Evolutionary conservation across 2,888 invertebrate species (phyloP), one percentile per base, ranked within the genome.

Genomic region (Marronus borbonicus): DNA sequence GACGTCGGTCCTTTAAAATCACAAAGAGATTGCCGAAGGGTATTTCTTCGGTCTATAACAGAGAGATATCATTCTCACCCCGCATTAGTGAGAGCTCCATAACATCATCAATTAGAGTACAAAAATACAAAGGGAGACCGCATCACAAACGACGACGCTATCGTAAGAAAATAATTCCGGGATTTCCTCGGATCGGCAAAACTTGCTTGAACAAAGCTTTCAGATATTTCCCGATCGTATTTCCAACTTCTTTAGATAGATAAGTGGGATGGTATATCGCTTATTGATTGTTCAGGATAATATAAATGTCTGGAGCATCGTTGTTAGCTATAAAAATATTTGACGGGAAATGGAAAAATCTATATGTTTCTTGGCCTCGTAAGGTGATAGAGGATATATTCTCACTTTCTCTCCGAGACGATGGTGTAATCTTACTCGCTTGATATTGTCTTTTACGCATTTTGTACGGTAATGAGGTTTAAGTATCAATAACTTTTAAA

Each of bases 221-320:
- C 58, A 36, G 58, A 72, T 72, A 58, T 58, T 72, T 55, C 58
- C 72, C 39, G 72, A 72, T 72, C 72, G 72, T 39, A 72, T 72
- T 58, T 72, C 72, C 72, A 72, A 72, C 58, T 58, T 72, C 72
- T 72, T 72, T 72, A 58, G 69, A 44, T 58, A n/a, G 55, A 72
- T 72, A 72, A 72, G 58, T 72, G 72, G 72, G 36, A 72, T 72
- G 72, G 72, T 72, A 72, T 58, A 72, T 58, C 72, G 72, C 28
- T 72, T 72, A 72, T 72, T 72, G 72, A 72, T 72, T 72, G 72
- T 72, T 72, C 72, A 20, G 72, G 72, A 72, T 72, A 72, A 72
- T 72, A 72, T 72, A 72, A 72, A 72, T 39, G 72, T 72, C 72
- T 72, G 14, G 72, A 39, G 58, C 20, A 72, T 72, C 36, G 72